Percentiles rank a stretch among this genome's conserved stretches.
Evolutionary conservation across 2,113 vertebrate species (phyloP).

Genomic region (Marmota monax): DNA sequence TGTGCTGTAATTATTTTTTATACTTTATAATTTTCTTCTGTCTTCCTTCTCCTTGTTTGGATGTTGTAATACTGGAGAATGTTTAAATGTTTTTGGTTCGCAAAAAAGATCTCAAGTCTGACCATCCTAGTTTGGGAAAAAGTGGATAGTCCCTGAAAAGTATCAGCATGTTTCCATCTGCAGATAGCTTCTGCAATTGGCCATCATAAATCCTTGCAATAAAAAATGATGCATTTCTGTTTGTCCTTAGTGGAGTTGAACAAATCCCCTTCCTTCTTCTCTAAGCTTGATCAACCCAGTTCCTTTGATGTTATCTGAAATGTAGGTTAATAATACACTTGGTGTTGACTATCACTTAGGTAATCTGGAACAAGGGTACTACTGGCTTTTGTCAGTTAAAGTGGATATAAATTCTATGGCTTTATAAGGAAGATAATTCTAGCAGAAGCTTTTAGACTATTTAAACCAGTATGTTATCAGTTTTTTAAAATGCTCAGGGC

Average conservation of each 20-base stretch:
- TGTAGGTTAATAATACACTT: conserved; percentile 76
- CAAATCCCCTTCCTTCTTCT: conserved; percentile 58
- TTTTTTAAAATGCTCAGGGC: conserved; percentile 22
- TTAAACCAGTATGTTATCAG: conserved; percentile 3
- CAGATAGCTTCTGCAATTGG: neutral
- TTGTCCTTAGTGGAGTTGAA: conserved; percentile 70
- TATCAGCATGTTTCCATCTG: neutral
- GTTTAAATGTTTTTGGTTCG: conserved; percentile 68
- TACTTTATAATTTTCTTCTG: conserved; percentile 72
- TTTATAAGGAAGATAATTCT: conserved; percentile 53
- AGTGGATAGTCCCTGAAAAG: conserved; percentile 9
- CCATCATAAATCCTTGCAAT: conserved; percentile 25
- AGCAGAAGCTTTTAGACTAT: conserved; percentile 66
- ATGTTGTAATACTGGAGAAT: conserved; percentile 60
- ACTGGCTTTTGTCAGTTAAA: conserved; percentile 63
- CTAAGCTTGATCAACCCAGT: conserved; percentile 68
- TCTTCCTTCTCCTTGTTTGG: conserved; percentile 71
- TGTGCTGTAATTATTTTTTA: conserved; percentile 63
- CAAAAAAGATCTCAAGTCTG: conserved; percentile 19
- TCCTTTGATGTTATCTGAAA: conserved; percentile 65
- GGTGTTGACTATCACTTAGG: conserved; percentile 60
- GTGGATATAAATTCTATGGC: conserved; percentile 65
- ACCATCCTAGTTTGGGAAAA: conserved; percentile 35
- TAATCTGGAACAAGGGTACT: conserved; percentile 53
- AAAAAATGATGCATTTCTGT: conserved; percentile 51